Evolutionary conservation across 1,140 invertebrate species (phyloP).

Genomic region (Bradysia coprophila): DNA sequence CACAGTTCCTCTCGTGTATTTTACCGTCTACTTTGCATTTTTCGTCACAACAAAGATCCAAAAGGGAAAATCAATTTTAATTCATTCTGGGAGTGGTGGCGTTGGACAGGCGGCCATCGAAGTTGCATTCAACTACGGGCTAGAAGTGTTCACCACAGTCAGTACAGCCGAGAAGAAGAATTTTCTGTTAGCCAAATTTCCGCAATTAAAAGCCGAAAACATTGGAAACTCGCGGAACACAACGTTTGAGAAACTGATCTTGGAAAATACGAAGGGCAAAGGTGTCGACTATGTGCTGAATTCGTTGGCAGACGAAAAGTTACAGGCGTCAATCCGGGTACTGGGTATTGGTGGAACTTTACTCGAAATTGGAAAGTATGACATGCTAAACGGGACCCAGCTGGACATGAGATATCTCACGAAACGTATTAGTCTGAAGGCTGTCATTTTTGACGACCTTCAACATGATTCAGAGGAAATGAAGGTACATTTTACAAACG

Average conservation of each 20-base stretch:
- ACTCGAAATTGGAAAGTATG: slow-evolving; percentile 93
- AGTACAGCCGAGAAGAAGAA: slow-evolving; percentile 67
- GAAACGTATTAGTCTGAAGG: slow-evolving; percentile 92
- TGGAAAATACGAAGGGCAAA: slow-evolving; percentile 54
- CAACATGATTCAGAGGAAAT: no score
- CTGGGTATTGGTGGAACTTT: slow-evolving; percentile 80
- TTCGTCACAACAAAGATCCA: slow-evolving; percentile 65
- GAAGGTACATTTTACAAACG: no score
- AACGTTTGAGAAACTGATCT: slow-evolving; percentile 75
- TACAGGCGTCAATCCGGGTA: slow-evolving; percentile 82
- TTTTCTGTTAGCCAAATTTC: slow-evolving; percentile 78
- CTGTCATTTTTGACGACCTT: slow-evolving; percentile 79
- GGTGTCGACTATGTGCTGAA: slow-evolving; percentile 90
- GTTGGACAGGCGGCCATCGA: slow-evolving; percentile 91
- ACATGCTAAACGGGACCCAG: slow-evolving; percentile 75
- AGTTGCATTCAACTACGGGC: slow-evolving; percentile 72
- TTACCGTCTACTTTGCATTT: slow-evolving; percentile 83
- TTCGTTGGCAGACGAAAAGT: slow-evolving; percentile 81
- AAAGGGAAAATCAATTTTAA: slow-evolving; percentile 67
- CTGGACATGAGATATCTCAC: slow-evolving; percentile 88
- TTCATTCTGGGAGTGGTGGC: slow-evolving; percentile 91
- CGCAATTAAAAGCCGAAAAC: slow-evolving; percentile 54
- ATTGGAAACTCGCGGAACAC: slow-evolving; percentile 87
- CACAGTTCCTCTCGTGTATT: slow-evolving; percentile 87
- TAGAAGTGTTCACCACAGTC: slow-evolving; percentile 74